Conservation (phyloP, 2,888 invertebrate genomes). For the Schizaphis graminum region DNA sequence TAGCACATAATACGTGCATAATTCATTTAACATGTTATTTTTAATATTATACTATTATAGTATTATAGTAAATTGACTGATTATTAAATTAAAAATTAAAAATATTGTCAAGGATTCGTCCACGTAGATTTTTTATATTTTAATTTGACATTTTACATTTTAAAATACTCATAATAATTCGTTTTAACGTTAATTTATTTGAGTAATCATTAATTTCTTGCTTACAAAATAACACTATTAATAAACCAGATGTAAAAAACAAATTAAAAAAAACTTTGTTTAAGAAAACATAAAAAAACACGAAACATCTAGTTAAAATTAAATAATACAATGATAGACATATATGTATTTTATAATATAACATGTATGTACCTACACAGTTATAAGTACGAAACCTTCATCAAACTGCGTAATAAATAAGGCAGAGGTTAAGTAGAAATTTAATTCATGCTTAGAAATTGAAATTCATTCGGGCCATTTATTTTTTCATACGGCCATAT, state of each 20-base stretch:
- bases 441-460: background rate
- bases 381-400: background rate
- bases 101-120: background rate
- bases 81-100: background rate
- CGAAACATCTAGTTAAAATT: too few relatives aligned
- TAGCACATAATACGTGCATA: background rate
- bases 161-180: background rate
- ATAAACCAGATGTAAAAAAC: background rate
- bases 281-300: background rate
- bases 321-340: background rate
- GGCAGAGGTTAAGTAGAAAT: background rate
- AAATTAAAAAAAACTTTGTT: background rate
- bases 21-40: background rate
- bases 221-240: background rate
- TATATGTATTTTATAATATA: background rate
- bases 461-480: background rate
- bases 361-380: background rate
- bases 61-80: background rate
- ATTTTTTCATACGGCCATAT: background rate
- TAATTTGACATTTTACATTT: too few relatives aligned
- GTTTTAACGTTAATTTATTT: too few relatives aligned
- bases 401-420: background rate
- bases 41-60: background rate
- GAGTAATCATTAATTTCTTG: background rate
- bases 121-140: too few relatives aligned